phyloP scores from a whole-genome alignment of 2,888 invertebrate genomes.

The Sabatieria punctata region DNA sequence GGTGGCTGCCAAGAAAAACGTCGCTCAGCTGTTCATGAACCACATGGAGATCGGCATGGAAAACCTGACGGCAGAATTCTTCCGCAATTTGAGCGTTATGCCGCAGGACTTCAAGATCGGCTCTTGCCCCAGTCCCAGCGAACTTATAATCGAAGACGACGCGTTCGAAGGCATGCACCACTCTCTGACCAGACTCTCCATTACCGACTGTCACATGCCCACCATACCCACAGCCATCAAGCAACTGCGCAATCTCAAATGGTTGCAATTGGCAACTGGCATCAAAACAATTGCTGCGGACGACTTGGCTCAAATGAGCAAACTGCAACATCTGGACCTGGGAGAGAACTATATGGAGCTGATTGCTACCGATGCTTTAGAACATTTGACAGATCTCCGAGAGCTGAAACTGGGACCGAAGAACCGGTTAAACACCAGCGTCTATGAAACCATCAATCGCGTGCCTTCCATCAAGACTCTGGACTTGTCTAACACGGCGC shows the following conservation, averaged over 20 bases:
- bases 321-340: conserved; percentile 52
- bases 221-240: not conserved
- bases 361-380: conserved; percentile 63
- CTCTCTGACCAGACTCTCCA: not conserved
- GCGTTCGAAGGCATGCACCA: not conserved
- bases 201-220: not conserved
- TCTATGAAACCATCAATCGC: not conserved
- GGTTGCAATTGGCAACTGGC: not conserved
- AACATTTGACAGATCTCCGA: conserved; percentile 56
- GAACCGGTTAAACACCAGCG: conserved; percentile 46
- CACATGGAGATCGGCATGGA: conserved; percentile 17
- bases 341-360: conserved; percentile 66
- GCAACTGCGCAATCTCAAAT: not conserved
- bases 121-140: not conserved
- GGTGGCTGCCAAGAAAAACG: conserved; percentile 15
- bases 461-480: not conserved
- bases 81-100: not conserved
- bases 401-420: conserved; percentile 71
- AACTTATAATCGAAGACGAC: not conserved
- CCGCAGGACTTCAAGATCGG: not conserved
- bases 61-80: conserved; percentile 11
- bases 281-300: not conserved
- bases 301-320: not conserved
- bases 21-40: conserved; percentile 16
- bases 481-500: not conserved